phyloP scores from a whole-genome alignment of 2,888 invertebrate species.

The Tiphia femorata region DNA sequence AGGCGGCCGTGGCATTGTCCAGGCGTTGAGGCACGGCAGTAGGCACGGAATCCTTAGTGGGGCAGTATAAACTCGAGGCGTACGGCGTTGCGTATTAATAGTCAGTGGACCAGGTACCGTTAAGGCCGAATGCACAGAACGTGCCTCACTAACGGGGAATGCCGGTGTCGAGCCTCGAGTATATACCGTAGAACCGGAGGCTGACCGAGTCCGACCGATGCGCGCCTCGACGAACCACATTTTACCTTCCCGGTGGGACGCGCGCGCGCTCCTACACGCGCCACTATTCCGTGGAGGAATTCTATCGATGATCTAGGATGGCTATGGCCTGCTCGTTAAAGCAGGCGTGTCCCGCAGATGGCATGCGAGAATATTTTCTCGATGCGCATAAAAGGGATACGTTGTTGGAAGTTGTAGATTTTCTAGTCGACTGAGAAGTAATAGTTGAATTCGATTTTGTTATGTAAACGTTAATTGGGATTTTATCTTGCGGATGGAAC shows the following conservation, averaged over 20 bases:
- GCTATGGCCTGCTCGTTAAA: too few relatives aligned
- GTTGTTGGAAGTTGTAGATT: too few relatives aligned
- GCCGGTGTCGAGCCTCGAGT: conserved; percentile 26
- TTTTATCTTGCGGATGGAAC: too few relatives aligned
- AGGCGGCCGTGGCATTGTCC: not conserved
- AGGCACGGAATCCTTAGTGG: conserved; percentile 30
- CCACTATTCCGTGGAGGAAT: too few relatives aligned
- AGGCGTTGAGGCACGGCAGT: not conserved
- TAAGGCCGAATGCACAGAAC: conserved; percentile 56
- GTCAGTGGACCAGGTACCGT: conserved; percentile 64
- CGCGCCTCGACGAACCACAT: conserved; percentile 4
- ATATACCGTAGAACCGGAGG: not conserved
- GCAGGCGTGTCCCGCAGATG: too few relatives aligned
- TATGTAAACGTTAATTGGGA: too few relatives aligned
- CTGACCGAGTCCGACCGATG: not conserved
- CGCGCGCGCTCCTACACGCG: too few relatives aligned
- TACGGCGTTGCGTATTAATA: conserved; percentile 45
- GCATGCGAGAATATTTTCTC: too few relatives aligned
- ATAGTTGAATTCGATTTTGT: too few relatives aligned
- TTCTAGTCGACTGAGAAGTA: too few relatives aligned
- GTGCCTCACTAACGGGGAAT: conserved; percentile 51
- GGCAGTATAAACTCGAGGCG: conserved; percentile 26
- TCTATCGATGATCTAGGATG: too few relatives aligned
- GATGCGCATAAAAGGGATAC: too few relatives aligned
- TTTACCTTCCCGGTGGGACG: not conserved